Conservation (phyloP, 2,113 vertebrate species). For the Ariopsis seemanni region DNA sequence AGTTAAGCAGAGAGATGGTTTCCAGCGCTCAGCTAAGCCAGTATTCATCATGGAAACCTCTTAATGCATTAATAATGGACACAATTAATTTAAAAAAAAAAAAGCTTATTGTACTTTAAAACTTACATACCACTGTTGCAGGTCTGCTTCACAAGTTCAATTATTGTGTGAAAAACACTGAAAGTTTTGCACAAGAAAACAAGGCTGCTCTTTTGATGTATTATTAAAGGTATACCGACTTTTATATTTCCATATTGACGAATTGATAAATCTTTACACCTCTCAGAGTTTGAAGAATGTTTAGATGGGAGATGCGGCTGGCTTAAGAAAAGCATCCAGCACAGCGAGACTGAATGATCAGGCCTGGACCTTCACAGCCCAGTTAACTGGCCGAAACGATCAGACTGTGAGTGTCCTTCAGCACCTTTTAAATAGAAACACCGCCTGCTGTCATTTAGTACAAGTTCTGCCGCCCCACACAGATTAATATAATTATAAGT, state of each 20-base stretch:
- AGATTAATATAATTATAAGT: not conserved
- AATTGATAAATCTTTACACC: too few species aligned
- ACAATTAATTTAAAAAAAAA: not conserved
- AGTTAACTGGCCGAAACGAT: constrained; percentile 68
- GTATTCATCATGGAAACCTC: not conserved
- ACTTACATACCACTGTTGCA: not conserved
- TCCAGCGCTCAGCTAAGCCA: not conserved
- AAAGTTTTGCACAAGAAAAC: not conserved
- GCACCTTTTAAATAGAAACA: constrained; percentile 59
- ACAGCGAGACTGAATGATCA: constrained; percentile 47
- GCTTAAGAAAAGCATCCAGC: constrained; percentile 46
- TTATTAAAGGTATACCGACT: not conserved
- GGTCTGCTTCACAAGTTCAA: not conserved
- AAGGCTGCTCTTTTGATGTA: not conserved
- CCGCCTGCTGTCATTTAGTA: constrained; percentile 29
- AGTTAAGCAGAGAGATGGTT: not conserved
- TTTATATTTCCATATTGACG: not conserved
- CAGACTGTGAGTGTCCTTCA: constrained; percentile 57
- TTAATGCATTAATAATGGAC: not conserved
- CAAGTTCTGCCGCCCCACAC: too few species aligned
- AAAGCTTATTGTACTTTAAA: not conserved
- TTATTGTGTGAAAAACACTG: not conserved
- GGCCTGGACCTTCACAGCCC: constrained; percentile 46
- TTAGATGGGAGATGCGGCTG: not conserved
- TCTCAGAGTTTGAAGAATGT: constrained; percentile 47